Percentiles rank a stretch among this genome's conserved stretches.
Conservation (phyloP, 2,797 vertebrate species). For the Poeciliopsis gracilis region DNA sequence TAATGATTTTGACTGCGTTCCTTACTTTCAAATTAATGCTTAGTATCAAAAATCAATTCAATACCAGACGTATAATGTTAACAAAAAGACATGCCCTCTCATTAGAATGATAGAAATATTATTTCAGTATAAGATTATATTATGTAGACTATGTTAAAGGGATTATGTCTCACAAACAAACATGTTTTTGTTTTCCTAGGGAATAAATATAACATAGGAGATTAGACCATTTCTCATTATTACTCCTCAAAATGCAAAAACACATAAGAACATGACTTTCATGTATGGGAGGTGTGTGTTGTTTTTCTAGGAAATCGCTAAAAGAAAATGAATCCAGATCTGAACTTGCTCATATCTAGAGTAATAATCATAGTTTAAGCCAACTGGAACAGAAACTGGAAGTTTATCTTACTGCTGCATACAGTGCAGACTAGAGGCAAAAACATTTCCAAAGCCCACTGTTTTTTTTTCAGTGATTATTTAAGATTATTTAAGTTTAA, state of each 20-base stretch:
- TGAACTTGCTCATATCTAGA: background rate
- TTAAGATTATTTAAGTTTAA: background rate
- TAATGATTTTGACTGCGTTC: conserved; percentile 36
- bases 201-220: background rate
- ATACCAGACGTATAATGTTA: conserved; percentile 30
- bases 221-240: background rate
- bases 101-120: background rate
- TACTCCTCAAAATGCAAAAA: background rate
- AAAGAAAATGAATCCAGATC: background rate
- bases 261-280: background rate
- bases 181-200: background rate
- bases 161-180: background rate
- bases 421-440: background rate
- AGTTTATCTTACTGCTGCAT: background rate
- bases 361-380: background rate
- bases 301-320: background rate
- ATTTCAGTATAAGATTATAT: background rate
- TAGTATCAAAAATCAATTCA: conserved; percentile 52
- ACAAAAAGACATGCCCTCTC: conserved; percentile 13
- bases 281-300: background rate
- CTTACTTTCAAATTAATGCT: conserved; percentile 32
- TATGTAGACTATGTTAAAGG: background rate
- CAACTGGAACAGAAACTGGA: background rate
- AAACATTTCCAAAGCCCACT: background rate
- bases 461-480: background rate